Evolutionary conservation across 92 coral and sea anemone genomes (phyloP), one percentile per base, ranked within the genome.

Genomic region (Zoanthus sociatus): DNA sequence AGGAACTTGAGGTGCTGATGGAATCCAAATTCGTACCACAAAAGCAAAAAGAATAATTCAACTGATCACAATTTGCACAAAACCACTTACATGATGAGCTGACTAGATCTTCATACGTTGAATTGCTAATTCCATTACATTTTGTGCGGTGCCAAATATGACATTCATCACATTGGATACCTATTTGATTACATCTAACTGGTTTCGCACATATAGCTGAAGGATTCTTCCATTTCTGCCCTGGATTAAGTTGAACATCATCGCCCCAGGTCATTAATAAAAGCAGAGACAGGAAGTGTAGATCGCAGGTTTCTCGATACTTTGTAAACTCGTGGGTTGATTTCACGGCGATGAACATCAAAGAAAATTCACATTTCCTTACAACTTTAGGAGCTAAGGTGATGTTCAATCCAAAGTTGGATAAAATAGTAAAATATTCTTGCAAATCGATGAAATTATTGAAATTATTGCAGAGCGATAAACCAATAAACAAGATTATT

Each of bases 1-100:
- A 83, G 72, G 87, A 83, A 83, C 0, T 26, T 26, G 26, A 26
- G 26, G 26, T 26, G 26, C 26, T 26, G 26, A 26, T 56, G 56
- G 77, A 31, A 83, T 83, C 77, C 76, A 68, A 47, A 42, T 44
- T 44, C 54, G 87, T 66, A 83, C 87, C 77, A 31, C 60, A 37
- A 33, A 83, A 83, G 74, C 73, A 83, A 66, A 83, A 83, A 31
- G 77, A 68, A 66, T 37, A 67, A 14, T 83, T 83, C 74, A 83
- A 55, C 87, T 83, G 77, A 45, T 83, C 87, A 83, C 87, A 83
- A 66, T 26, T 68, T 37, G 87, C 78, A 83, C 87, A 83, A 83
- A 83, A n/a, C 87, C 64, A 83, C 37, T 33, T 68, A 66, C 78
- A 83, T 83, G 77, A 83, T 54, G 87, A 83, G 42, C 37, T 83